These are phyloP conservation scores for Drosophila nr. medialis DNA, from an alignment of 2,888 invertebrate genomes.

Conservation along the genomic window DNA sequence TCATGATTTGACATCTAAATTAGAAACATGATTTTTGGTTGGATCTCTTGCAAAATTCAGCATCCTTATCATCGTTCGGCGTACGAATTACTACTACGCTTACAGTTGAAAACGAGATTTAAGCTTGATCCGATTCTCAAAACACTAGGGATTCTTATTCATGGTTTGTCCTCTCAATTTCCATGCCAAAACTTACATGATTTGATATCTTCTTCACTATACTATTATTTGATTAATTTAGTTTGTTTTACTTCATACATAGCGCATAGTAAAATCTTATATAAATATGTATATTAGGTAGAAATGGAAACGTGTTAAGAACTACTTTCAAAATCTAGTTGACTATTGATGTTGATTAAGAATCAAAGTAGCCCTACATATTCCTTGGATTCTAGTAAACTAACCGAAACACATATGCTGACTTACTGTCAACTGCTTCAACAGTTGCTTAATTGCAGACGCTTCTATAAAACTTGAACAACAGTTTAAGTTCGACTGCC, in stretches of 20 bases:
- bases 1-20: neutral
- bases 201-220: neutral
- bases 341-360: neutral
- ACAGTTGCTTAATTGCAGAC: slow-evolving; percentile 31
- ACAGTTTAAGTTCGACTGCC: slow-evolving; percentile 53
- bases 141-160: neutral
- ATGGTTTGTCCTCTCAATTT: neutral
- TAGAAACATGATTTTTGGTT: neutral
- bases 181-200: neutral
- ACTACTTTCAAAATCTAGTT: neutral
- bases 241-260: neutral
- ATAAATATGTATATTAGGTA: neutral
- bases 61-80: neutral
- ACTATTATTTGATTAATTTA: neutral
- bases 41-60: neutral
- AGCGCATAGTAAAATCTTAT: neutral
- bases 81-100: neutral
- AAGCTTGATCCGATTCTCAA: neutral
- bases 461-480: slow-evolving; percentile 64
- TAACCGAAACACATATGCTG: neutral
- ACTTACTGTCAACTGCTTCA: neutral
- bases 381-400: neutral
- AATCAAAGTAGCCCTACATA: neutral
- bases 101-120: neutral
- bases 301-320: neutral